Evolutionary conservation across 2,113 vertebrate species (phyloP).

Genomic region (Periophthalmodon schlosseri): DNA sequence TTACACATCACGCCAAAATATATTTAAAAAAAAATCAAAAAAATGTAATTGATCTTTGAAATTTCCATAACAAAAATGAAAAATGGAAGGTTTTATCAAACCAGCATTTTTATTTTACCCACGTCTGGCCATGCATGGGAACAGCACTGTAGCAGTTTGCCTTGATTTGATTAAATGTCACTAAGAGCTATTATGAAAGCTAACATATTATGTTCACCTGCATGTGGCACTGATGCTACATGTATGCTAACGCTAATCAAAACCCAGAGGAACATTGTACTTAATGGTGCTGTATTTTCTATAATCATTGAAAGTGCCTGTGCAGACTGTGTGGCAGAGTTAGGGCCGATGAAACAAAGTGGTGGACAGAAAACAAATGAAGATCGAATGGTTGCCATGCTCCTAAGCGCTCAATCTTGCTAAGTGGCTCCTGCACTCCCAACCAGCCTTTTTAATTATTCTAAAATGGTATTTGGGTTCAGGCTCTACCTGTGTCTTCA

Average conservation of each 20-base stretch:
- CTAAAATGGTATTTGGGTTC: slow-evolving; percentile 50
- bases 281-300: slow-evolving; percentile 35
- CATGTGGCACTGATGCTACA: slow-evolving; percentile 11
- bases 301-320: slow-evolving; percentile 37
- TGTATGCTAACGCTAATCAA: slow-evolving; percentile 24
- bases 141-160: not conserved
- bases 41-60: no score
- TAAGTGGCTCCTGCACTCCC: slow-evolving; percentile 38
- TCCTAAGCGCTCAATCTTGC: slow-evolving; percentile 41
- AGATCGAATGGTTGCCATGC: slow-evolving; percentile 29
- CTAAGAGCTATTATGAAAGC: not conserved
- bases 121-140: no score
- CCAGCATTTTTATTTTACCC: no score
- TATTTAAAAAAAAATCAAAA: no score
- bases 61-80: no score
- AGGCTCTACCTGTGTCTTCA: slow-evolving; percentile 53
- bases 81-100: no score
- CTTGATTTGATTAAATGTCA: not conserved
- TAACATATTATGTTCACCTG: slow-evolving; percentile 34
- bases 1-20: no score
- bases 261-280: slow-evolving; percentile 17
- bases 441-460: slow-evolving; percentile 62
- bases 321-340: slow-evolving; percentile 20
- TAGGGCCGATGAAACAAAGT: slow-evolving; percentile 31
- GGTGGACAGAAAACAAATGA: slow-evolving; percentile 29